Conservation (phyloP, 2,797 vertebrate genomes). For the Artibeus lituratus region DNA sequence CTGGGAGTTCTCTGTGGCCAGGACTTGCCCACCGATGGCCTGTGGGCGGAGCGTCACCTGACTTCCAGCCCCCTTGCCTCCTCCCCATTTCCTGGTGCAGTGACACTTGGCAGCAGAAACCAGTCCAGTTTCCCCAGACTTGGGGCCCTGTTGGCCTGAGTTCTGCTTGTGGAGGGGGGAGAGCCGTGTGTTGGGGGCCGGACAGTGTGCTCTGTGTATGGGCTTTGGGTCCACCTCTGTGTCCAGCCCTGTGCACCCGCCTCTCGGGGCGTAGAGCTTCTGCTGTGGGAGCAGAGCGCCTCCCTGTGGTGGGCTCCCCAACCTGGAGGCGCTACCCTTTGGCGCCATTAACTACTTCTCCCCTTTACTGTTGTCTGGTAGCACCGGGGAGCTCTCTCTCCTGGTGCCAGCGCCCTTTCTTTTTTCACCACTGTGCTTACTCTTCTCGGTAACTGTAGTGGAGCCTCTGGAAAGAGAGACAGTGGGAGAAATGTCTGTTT, state of each 20-base stretch:
- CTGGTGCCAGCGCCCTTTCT: background rate
- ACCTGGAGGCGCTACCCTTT: background rate
- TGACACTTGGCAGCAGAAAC: background rate
- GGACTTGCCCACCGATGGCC: background rate
- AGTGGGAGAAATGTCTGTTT: background rate
- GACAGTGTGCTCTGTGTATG: background rate
- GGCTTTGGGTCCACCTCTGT: background rate
- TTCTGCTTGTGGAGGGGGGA: background rate
- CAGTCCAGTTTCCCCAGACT: background rate
- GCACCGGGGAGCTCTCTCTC: background rate
- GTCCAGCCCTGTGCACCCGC: background rate
- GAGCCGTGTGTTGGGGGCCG: background rate
- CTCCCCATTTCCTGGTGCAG: background rate
- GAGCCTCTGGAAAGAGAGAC: background rate
- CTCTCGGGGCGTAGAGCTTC: background rate
- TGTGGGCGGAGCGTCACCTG: background rate
- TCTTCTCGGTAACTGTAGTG: background rate
- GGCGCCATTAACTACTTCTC: background rate
- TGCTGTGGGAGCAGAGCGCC: background rate
- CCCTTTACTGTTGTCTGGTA: background rate
- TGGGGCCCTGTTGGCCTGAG: background rate
- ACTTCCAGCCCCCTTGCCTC: background rate
- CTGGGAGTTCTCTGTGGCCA: background rate
- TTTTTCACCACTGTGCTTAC: background rate
- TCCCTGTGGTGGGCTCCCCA: background rate